A percentile compares a stretch with the other conserved stretches of the same genome.
These are phyloP conservation scores for Parapsyche elsis DNA, from an alignment of 1,140 invertebrate genomes.

Conservation along the genomic window DNA sequence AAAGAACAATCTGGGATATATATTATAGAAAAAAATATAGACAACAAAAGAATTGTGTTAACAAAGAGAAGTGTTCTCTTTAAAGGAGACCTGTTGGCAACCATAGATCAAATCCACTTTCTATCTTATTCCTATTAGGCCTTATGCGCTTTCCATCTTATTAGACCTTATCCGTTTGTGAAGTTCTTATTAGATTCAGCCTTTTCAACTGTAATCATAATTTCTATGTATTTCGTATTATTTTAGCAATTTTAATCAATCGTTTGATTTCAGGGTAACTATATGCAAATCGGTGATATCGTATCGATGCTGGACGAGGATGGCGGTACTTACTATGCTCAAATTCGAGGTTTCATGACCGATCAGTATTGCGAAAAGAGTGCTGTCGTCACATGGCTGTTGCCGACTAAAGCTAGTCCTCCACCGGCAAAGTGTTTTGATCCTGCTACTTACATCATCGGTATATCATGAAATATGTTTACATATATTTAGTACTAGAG, in stretches of 20 bases:
- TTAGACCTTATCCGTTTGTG: background rate
- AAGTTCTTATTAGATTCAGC: background rate
- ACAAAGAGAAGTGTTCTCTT: no score
- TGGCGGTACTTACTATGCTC: constrained; percentile 86
- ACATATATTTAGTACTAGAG: no score
- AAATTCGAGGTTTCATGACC: constrained; percentile 87
- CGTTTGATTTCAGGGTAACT: constrained; percentile 75
- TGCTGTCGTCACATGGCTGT: constrained; percentile 91
- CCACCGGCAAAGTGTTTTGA: constrained; percentile 83
- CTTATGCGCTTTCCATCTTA: no score
- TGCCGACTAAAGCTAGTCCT: constrained; percentile 87
- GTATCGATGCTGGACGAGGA: constrained; percentile 85
- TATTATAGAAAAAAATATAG: background rate
- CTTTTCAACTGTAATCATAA: no score
- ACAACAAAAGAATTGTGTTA: no score
- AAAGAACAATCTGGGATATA: background rate
- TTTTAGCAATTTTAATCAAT: background rate
- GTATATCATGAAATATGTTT: constrained; percentile 62
- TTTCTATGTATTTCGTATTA: no score
- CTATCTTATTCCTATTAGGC: no score
- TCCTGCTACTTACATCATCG: constrained; percentile 91
- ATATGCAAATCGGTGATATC: constrained; percentile 92
- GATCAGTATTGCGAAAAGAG: constrained; percentile 96
- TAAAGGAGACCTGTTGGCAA: no score
- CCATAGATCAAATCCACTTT: no score